These are phyloP conservation scores for Dascillus cervinus DNA, from an alignment of 2,888 invertebrate genomes.

Conservation along the genomic window DNA sequence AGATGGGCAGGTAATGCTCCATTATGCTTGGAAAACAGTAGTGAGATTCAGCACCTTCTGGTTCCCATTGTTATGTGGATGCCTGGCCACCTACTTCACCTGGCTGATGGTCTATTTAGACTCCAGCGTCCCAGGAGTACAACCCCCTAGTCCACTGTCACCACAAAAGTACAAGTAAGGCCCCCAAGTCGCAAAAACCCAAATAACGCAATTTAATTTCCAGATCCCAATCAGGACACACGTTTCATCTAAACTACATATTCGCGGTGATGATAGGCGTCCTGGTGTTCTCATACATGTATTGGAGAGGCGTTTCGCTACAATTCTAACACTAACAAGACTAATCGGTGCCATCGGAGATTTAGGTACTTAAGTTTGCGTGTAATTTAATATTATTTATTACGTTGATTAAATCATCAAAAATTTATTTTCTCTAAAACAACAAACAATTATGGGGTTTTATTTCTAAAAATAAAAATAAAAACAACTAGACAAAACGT, in stretches of 20 bases:
- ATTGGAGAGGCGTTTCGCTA: constrained; percentile 27
- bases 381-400: no score
- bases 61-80: constrained; percentile 43
- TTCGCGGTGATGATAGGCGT: constrained; percentile 45
- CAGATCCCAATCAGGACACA: constrained; percentile 36
- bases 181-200: background rate
- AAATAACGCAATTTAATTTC: constrained; percentile 20
- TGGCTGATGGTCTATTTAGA: constrained; percentile 55
- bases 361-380: no score
- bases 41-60: constrained; percentile 34
- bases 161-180: constrained; percentile 45
- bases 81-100: constrained; percentile 46
- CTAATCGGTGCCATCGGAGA: no score
- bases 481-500: no score
- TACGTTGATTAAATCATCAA: no score
- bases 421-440: no score
- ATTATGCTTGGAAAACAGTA: constrained; percentile 32
- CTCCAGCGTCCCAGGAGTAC: constrained; percentile 51
- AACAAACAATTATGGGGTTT: no score
- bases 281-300: constrained; percentile 41
- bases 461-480: no score
- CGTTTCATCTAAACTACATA: constrained; percentile 45
- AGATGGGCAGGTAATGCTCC: constrained; percentile 35
- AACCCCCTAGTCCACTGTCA: constrained; percentile 53
- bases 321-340: no score